phyloP scores from a whole-genome alignment of 1,140 invertebrate species.

The Anastrepha obliqua region DNA sequence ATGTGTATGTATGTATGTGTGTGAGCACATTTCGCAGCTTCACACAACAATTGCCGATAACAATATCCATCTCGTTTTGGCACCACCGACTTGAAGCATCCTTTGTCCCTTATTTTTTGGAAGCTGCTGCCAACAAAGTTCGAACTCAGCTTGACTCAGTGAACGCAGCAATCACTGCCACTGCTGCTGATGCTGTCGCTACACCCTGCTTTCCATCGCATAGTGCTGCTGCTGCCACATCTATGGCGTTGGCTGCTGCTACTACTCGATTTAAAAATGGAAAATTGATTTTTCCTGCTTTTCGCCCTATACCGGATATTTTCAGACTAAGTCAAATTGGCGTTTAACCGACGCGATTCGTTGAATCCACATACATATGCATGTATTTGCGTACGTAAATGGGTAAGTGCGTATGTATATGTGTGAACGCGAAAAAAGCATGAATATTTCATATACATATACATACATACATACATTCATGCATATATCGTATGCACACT shows the following conservation, averaged over 20 bases:
- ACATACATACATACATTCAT: too few relatives aligned
- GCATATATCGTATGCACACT: not conserved
- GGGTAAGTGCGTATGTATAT: too few relatives aligned
- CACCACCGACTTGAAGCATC: conserved; percentile 16
- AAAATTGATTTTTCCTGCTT: conserved; percentile 74
- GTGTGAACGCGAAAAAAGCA: too few relatives aligned
- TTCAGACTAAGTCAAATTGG: conserved; percentile 53
- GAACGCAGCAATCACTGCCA: not conserved
- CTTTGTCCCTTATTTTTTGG: conserved; percentile 19
- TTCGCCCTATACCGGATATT: conserved; percentile 66
- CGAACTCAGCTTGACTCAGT: not conserved
- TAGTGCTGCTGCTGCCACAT: not conserved
- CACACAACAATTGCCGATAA: not conserved
- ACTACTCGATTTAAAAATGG: conserved; percentile 72
- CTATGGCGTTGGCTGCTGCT: not conserved
- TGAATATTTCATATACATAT: not conserved
- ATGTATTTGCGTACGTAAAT: not conserved
- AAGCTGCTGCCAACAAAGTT: not conserved
- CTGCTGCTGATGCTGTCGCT: not conserved
- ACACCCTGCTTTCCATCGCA: not conserved
- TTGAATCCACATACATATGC: not conserved
- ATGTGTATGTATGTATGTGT: not conserved
- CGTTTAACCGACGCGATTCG: conserved; percentile 13
- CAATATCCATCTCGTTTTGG: conserved; percentile 48
- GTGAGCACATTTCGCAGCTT: not conserved